These are phyloP conservation scores for Palloptera scutellata DNA, from an alignment of 2,888 invertebrate genomes.

Conservation along the genomic window DNA sequence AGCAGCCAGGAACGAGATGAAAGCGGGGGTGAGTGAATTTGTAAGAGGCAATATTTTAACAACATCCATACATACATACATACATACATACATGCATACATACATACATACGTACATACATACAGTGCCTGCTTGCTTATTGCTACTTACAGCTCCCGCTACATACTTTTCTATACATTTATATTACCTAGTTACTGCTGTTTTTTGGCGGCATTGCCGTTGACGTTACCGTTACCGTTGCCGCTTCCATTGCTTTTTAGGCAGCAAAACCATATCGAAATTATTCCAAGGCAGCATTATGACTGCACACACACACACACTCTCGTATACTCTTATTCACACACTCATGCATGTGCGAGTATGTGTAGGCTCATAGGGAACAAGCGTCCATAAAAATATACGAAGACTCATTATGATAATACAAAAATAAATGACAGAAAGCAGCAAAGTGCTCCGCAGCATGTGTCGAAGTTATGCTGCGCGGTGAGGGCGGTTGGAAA, in stretches of 20 bases:
- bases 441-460: conserved; percentile 17
- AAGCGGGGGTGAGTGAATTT: conserved; percentile 53
- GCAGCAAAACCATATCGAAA: not conserved
- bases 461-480: not conserved
- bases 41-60: conserved; percentile 53
- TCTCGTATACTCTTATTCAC: conserved; percentile 20
- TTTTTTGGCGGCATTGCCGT: conserved; percentile 35
- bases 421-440: conserved; percentile 57
- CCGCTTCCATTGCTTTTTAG: conserved; percentile 15
- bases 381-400: conserved; percentile 57
- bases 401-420: conserved; percentile 59
- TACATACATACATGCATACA: no score
- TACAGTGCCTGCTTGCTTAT: no score
- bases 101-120: no score
- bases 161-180: no score
- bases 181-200: no score
- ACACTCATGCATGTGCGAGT: conserved; percentile 3
- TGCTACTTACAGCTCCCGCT: no score
- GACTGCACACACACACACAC: conserved; percentile 15
- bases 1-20: conserved; percentile 37
- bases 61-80: conserved; percentile 26
- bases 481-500: not conserved
- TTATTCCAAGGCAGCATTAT: conserved; percentile 9
- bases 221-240: not conserved
- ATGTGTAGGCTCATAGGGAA: conserved; percentile 33